phyloP scores from a whole-genome alignment of 2,113 vertebrate species.

The Dryoscopus gambensis region DNA sequence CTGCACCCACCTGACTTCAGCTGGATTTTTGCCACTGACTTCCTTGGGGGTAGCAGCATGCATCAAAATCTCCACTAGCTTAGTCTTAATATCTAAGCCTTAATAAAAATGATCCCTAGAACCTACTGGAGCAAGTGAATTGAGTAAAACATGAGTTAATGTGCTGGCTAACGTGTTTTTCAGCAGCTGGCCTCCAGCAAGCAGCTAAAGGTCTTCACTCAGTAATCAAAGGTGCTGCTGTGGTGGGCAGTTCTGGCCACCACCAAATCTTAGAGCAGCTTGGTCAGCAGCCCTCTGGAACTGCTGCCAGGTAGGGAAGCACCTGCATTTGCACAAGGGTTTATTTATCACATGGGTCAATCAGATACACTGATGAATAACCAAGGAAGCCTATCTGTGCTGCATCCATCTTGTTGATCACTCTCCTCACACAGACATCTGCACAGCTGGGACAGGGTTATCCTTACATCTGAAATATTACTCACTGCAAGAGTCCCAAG shows the following conservation, averaged over 20 bases:
- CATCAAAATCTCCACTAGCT: background rate
- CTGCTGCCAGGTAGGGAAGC: background rate
- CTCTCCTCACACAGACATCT: background rate
- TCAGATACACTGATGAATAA: background rate
- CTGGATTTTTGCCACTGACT: background rate
- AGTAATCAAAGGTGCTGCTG: background rate
- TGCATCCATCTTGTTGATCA: background rate
- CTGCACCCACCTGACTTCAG: background rate
- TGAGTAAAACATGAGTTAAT: background rate
- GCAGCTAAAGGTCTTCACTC: background rate
- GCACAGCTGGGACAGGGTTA: background rate
- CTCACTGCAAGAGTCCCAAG: background rate
- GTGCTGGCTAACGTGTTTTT: background rate
- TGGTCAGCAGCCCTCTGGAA: background rate
- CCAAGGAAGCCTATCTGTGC: background rate
- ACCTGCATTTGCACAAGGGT: background rate
- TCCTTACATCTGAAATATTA: background rate
- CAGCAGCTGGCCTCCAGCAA: background rate
- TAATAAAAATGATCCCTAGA: background rate
- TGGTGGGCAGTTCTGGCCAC: background rate
- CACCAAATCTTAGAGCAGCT: background rate
- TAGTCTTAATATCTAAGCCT: background rate
- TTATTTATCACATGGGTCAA: background rate
- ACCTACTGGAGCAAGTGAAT: background rate
- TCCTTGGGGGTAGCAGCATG: background rate